Base-by-base conservation (phyloP, 92 coral and sea anemone species). In the Zoanthus sociatus region DNA sequence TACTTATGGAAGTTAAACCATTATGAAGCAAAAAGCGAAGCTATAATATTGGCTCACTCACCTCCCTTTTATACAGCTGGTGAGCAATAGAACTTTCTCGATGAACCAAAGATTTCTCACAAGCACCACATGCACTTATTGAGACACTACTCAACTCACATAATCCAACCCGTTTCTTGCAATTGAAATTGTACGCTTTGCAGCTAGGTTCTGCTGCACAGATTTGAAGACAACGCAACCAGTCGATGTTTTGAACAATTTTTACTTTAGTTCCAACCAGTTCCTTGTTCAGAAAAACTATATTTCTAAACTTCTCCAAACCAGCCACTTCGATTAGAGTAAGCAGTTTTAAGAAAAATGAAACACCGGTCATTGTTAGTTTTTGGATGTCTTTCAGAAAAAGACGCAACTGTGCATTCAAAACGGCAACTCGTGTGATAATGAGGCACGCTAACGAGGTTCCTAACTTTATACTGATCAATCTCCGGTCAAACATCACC, bases 91-190 rank as follows among this genome's bases (percentile, higher is more conserved):
- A 78, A 17, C 32, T 68, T 58, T 58, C 7, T 47, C 17, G 33
- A 54, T 78, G 11, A 55, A 78, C 21, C 15, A 78, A 42, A 55
- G 3, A 7, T 54, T 54, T 32, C 30, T 54, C 83, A 1, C 15
- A 7, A 31, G 46, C 37, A 3, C 20, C 70, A 56, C 83, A 78
- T 33, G 16, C 70, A 55, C 70, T 14, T 16, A 17, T 11, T 7
- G 83, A 58, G n/a, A 20, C 83, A 10, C 51, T 31, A 9, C 33
- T 78, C 71, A 78, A 58, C 30, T 78, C 71, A 17, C 83, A 78
- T n/a, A 78, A 15, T 8, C 71, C 51, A 0, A 16, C 1, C 13
- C 31, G 11, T 1, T 55, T 56, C 51, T 78, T 78, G 66, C 58
- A 78, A n/a, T 56, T 78, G 66, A 78, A 78, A n/a, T 56, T 78